phyloP scores from a whole-genome alignment of 2,113 vertebrate genomes.

The Microcebus ravelobensis region DNA sequence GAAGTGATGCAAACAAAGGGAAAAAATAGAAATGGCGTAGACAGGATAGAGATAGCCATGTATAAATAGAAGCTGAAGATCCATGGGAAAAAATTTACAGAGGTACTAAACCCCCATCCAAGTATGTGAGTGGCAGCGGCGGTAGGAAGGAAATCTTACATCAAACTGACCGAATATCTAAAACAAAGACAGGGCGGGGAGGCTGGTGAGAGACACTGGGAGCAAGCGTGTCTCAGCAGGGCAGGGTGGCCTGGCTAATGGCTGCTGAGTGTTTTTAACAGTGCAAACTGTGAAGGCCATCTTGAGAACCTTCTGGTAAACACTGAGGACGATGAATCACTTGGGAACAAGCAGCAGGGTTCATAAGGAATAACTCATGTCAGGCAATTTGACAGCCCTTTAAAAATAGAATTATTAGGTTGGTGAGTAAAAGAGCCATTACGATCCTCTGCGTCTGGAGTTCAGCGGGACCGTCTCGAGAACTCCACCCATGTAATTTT shows the following conservation, averaged over 20 bases:
- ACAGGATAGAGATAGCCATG: neutral
- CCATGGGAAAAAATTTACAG: neutral
- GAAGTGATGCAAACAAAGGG: neutral
- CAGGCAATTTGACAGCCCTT: constrained; percentile 52
- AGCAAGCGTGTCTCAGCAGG: neutral
- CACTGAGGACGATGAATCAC: neutral
- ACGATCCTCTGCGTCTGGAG: neutral
- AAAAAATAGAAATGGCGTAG: constrained; percentile 5
- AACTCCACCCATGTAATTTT: neutral
- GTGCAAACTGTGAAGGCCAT: neutral
- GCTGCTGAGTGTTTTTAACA: neutral
- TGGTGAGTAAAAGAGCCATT: constrained; percentile 45
- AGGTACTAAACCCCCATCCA: neutral
- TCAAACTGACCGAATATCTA: neutral
- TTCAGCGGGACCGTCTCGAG: neutral
- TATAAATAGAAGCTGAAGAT: neutral
- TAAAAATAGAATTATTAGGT: constrained; percentile 63
- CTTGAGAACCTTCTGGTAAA: constrained; percentile 29
- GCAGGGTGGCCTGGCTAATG: neutral
- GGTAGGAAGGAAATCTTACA: neutral
- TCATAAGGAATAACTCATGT: constrained; percentile 36
- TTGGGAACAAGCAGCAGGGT: constrained; percentile 51
- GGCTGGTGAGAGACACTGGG: fast-evolving
- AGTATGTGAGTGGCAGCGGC: neutral
- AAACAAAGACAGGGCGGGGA: neutral